Conservation (phyloP, 64 coral and sea anemone genomes). For the Montipora foliosa region DNA sequence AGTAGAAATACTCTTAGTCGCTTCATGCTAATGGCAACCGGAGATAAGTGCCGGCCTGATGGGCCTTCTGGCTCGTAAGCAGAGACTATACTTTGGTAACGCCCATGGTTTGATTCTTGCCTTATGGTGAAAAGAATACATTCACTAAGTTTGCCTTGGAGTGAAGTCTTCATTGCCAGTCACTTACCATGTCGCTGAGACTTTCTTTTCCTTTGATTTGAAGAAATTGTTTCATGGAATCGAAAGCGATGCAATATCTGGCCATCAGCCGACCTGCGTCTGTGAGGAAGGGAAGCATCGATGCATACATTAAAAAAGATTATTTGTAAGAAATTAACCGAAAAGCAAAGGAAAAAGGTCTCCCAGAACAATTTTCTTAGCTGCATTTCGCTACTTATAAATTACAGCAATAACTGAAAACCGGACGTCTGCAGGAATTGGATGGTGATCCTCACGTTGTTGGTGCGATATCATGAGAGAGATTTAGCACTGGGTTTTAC, state of each 20-base stretch:
- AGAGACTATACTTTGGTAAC: no score
- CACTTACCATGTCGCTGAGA: constrained; percentile 84
- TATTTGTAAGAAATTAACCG: neutral
- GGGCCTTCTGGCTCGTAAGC: no score
- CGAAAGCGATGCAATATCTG: constrained; percentile 94
- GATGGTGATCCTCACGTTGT: no score
- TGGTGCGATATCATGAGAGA: no score
- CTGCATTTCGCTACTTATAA: neutral
- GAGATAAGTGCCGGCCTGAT: no score
- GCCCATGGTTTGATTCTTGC: no score
- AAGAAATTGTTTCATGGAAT: constrained; percentile 93
- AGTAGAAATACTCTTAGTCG: no score
- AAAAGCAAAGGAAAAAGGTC: neutral
- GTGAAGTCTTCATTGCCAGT: neutral
- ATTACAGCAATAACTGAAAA: no score
- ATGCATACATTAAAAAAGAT: neutral
- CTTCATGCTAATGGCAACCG: no score
- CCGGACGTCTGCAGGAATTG: no score
- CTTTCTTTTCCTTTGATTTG: constrained; percentile 76
- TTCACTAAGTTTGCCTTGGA: neutral
- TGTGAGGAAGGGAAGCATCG: neutral
- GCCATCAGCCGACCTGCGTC: constrained; percentile 96
- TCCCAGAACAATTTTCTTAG: neutral
- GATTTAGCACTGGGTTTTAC: no score
- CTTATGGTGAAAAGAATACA: no score